Evolutionary conservation across 1,140 invertebrate species (phyloP).

Genomic region (Aphis craccivora): DNA sequence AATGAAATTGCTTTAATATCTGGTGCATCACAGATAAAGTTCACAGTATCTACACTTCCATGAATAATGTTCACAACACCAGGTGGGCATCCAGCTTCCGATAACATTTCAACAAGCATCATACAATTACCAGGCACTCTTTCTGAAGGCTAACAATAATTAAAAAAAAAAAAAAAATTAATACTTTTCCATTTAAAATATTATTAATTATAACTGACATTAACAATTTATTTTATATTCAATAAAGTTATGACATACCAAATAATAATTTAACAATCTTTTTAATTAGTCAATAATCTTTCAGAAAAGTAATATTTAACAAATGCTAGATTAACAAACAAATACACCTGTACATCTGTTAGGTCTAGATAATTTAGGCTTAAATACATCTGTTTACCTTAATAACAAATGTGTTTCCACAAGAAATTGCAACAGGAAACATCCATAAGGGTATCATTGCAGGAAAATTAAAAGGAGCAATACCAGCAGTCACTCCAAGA

Average conservation of each 20-base stretch:
- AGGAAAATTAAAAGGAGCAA: constrained; percentile 95
- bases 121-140: constrained; percentile 96
- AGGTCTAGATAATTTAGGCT: neutral
- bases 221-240: neutral
- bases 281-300: neutral
- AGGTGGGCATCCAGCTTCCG: constrained; percentile 90
- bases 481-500: constrained; percentile 87
- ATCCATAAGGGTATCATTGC: constrained; percentile 99
- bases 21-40: constrained; percentile 96
- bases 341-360: neutral
- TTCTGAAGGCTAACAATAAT: constrained; percentile 85
- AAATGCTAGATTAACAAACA: neutral
- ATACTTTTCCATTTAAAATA: neutral
- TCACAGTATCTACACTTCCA: constrained; percentile 90
- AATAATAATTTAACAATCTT: neutral
- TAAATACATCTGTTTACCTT: constrained; percentile 65
- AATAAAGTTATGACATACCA: neutral
- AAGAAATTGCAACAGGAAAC: constrained; percentile 92
- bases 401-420: constrained; percentile 81
- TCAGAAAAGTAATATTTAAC: neutral
- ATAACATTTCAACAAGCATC: constrained; percentile 88
- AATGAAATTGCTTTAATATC: constrained; percentile 98
- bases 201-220: neutral
- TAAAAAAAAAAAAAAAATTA: constrained; percentile 14
- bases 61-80: constrained; percentile 97